Percentiles rank a stretch among this genome's conserved stretches.
phyloP scores from a whole-genome alignment of 2,797 vertebrate species.

The Gastrophryne carolinensis region DNA sequence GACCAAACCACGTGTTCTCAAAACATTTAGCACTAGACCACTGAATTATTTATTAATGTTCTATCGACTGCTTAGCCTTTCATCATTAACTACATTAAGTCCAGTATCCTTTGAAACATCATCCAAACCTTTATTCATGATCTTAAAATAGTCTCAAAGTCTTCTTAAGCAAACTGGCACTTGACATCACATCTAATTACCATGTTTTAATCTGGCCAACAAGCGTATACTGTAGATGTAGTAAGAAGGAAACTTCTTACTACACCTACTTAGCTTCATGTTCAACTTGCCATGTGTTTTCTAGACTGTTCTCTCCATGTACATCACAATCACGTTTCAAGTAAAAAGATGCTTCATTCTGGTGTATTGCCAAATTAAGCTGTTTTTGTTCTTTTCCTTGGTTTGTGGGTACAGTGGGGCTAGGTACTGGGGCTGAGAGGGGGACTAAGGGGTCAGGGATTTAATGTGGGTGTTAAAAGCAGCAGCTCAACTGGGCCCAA shows the following conservation, averaged over 20 bases:
- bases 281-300: background rate
- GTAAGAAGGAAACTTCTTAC: background rate
- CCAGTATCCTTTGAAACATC: conserved; percentile 34
- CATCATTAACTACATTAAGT: conserved; percentile 54
- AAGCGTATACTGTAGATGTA: background rate
- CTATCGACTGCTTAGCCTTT: conserved; percentile 52
- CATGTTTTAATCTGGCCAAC: background rate
- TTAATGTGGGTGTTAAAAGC: too few relatives aligned
- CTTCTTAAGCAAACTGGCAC: conserved; percentile 24
- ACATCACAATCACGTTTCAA: background rate
- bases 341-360: too few relatives aligned
- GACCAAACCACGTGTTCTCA: conserved; percentile 46
- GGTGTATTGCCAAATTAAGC: too few relatives aligned
- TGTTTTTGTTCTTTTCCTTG: too few relatives aligned
- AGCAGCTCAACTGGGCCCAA: too few relatives aligned
- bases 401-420: too few relatives aligned
- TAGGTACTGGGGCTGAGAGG: too few relatives aligned
- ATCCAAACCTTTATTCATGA: conserved; percentile 37
- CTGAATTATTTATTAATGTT: conserved; percentile 53
- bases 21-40: conserved; percentile 48
- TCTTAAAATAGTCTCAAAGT: conserved; percentile 39
- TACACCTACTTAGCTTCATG: conserved; percentile 8
- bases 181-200: conserved; percentile 30
- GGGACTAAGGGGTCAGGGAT: too few relatives aligned
- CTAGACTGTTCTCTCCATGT: background rate